These are phyloP conservation scores for Microctonus hyperodae DNA, from an alignment of 2,888 invertebrate species.

Conservation along the genomic window DNA sequence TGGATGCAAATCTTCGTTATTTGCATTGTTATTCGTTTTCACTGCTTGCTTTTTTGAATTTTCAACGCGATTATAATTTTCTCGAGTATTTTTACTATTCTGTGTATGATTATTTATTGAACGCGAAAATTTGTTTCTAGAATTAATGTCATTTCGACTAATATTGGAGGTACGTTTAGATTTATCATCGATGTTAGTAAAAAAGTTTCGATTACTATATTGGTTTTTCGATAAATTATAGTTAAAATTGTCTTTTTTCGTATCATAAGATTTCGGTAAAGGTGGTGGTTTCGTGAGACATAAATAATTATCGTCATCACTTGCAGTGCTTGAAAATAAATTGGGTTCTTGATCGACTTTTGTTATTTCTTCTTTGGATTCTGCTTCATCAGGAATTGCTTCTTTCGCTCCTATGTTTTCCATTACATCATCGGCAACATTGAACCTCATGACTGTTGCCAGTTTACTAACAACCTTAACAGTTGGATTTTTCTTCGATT, in stretches of 20 bases:
- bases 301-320: constrained; percentile 45
- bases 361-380: constrained; percentile 10
- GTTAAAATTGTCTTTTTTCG: background rate
- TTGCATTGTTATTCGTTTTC: background rate
- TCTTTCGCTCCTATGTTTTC: constrained; percentile 24
- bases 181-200: background rate
- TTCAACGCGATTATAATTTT: background rate
- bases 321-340: constrained; percentile 51
- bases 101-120: background rate
- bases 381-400: background rate
- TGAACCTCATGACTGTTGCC: constrained; percentile 50
- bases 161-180: background rate
- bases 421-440: constrained; percentile 42
- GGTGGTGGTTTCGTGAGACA: no score
- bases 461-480: constrained; percentile 45
- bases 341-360: constrained; percentile 45
- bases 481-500: constrained; percentile 22
- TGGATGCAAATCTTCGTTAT: constrained; percentile 50
- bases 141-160: background rate
- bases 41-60: background rate
- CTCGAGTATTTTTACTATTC: background rate
- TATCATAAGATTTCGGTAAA: constrained; percentile 27
- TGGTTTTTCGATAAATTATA: constrained; percentile 10
- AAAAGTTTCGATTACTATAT: constrained; percentile 2
- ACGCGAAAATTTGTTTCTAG: background rate